Evolutionary conservation across 2,888 invertebrate species (phyloP), one percentile per base, ranked within the genome.

Genomic region (Chironomus riparius): DNA sequence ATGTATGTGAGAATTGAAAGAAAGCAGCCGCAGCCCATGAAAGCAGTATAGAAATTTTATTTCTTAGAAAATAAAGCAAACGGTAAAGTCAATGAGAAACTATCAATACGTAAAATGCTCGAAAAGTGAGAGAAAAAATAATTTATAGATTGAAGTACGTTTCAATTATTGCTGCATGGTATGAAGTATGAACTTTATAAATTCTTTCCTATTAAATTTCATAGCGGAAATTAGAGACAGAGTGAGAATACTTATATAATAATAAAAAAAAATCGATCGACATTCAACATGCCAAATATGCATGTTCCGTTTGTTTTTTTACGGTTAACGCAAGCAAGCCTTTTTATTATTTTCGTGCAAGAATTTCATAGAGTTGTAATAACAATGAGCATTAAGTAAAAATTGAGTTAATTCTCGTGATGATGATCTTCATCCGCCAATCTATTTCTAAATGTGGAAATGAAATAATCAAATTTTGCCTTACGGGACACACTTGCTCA

Each of bases 401-500:
- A 65, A 24, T 24, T 24, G 22, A 38, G 68, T 68, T 68, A 68
- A 68, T 68, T 68, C 28, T 10, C 15, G 2, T 18, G 28, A 38
- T 72, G 48, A 48, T 70, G 61, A 72, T 62, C 61, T 38, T 72
- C 72, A 56, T 56, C 56, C 56, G 56, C 56, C 15, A 50, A 28
- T 71, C 61, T 38, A 62, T 10, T 15, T 61, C 62, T 50, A 72
- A n/a, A 68, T 28, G 15, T 18, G n/a, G 74, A 47, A 38, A 74
- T 68, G 74, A 74, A 74, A 68, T 68, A 74, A 74, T 74, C 74
- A 74, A 47, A 74, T n/a, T 18, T 38, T 22, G 74, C 68, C 74
- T 68, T 62, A 47, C 74, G 74, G 74, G 74, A 24, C 38, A 65
- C 21, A 38, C 38, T 38, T 38, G 38, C 38, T 28, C 3, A 62